phyloP scores from a whole-genome alignment of 2,113 vertebrate species.

The Athene cunicularia region DNA sequence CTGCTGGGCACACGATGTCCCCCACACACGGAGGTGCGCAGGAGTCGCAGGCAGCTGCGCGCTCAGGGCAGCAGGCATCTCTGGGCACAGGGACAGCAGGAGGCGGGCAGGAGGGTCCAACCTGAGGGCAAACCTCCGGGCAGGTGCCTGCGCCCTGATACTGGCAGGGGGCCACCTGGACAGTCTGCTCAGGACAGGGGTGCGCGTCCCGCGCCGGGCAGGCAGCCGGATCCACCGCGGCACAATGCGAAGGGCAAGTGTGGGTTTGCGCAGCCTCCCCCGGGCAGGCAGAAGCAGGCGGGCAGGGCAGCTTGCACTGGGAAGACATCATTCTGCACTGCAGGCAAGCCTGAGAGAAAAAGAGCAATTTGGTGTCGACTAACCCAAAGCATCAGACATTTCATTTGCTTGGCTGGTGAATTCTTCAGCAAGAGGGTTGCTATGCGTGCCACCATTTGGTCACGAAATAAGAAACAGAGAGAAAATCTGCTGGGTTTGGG shows the following conservation, averaged over 20 bases:
- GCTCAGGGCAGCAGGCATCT: background rate
- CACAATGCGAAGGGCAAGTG: fast-evolving
- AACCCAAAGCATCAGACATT: fast-evolving
- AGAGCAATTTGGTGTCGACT: background rate
- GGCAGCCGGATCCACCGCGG: fast-evolving
- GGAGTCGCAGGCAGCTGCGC: background rate
- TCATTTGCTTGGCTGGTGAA: background rate
- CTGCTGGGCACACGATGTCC: background rate
- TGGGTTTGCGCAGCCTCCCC: fast-evolving
- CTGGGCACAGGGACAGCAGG: fast-evolving
- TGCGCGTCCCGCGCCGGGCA: background rate
- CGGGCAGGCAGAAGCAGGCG: background rate
- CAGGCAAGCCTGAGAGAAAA: background rate
- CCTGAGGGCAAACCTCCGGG: background rate
- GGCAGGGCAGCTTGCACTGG: background rate
- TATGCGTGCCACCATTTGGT: background rate
- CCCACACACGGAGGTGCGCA: fast-evolving
- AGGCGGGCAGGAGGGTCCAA: background rate
- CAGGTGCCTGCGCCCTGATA: background rate
- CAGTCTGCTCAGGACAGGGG: background rate
- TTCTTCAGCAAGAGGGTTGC: background rate
- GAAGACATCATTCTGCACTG: background rate
- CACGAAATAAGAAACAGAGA: background rate
- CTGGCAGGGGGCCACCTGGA: fast-evolving
- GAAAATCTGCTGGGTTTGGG: background rate